These are phyloP conservation scores for Merluccius polli DNA, from an alignment of 2,797 vertebrate species.

Conservation along the genomic window DNA sequence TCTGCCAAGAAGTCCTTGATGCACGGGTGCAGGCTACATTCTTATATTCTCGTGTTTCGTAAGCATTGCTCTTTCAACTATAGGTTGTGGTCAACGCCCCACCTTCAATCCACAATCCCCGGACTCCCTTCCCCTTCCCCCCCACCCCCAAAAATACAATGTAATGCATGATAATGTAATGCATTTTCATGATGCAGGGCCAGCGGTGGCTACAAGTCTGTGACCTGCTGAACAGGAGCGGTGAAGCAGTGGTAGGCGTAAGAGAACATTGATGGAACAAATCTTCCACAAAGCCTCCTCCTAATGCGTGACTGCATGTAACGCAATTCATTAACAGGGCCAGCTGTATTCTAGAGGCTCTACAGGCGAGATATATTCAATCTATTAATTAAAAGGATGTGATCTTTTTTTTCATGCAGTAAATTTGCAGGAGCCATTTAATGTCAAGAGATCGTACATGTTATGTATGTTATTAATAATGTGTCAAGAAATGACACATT, in stretches of 20 bases:
- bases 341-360: background rate
- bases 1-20: conserved; percentile 29
- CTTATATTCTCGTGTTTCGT: background rate
- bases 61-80: background rate
- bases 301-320: background rate
- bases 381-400: background rate
- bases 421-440: background rate
- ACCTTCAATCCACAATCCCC: background rate
- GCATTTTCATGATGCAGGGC: background rate
- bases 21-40: conserved; percentile 19
- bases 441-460: background rate
- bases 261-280: background rate
- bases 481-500: background rate
- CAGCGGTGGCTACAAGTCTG: background rate
- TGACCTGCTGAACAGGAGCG: background rate
- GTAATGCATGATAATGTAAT: background rate
- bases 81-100: background rate
- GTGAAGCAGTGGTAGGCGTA: background rate
- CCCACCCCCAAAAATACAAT: background rate
- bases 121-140: background rate
- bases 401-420: background rate
- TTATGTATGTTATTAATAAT: background rate
- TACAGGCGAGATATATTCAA: background rate
- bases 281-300: background rate
- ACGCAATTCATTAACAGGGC: background rate